Evolutionary conservation across 2,888 invertebrate genomes (phyloP).

Genomic region (Poecilus cupreus): DNA sequence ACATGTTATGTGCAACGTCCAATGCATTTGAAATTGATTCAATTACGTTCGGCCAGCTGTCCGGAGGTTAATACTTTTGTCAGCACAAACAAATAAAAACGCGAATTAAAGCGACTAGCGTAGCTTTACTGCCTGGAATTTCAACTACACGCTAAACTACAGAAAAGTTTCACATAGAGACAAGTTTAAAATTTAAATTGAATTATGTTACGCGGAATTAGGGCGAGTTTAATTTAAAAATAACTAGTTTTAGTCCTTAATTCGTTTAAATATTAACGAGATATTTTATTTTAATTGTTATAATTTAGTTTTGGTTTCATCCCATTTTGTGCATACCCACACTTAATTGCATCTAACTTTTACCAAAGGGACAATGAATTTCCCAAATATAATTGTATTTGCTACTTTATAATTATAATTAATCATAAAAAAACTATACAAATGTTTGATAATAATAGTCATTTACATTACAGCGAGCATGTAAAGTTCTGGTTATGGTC

Average conservation of each 20-base stretch:
- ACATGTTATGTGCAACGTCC: constrained; percentile 11
- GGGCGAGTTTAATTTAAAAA: constrained; percentile 18
- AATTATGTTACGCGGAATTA: constrained; percentile 24
- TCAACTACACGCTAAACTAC: background rate
- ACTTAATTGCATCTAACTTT: too few relatives aligned
- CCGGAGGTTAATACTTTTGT: constrained; percentile 35
- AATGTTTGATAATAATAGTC: too few relatives aligned
- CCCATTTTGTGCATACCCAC: too few relatives aligned
- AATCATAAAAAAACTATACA: too few relatives aligned
- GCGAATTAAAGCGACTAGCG: background rate
- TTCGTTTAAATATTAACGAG: constrained; percentile 18
- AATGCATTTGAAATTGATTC: constrained; percentile 50
- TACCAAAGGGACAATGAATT: too few relatives aligned
- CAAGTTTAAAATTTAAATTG: constrained; percentile 12
- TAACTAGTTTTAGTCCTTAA: background rate
- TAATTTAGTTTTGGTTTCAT: constrained; percentile 20
- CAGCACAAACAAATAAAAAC: constrained; percentile 24
- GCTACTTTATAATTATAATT: too few relatives aligned
- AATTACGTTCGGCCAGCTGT: constrained; percentile 36
- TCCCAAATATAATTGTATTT: too few relatives aligned
- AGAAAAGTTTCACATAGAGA: background rate
- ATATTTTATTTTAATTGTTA: constrained; percentile 39
- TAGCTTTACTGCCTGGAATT: background rate
- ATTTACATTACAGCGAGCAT: too few relatives aligned
- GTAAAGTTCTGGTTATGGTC: too few relatives aligned